phyloP scores from a whole-genome alignment of 2,113 vertebrate species.

The Pungitius pungitius region DNA sequence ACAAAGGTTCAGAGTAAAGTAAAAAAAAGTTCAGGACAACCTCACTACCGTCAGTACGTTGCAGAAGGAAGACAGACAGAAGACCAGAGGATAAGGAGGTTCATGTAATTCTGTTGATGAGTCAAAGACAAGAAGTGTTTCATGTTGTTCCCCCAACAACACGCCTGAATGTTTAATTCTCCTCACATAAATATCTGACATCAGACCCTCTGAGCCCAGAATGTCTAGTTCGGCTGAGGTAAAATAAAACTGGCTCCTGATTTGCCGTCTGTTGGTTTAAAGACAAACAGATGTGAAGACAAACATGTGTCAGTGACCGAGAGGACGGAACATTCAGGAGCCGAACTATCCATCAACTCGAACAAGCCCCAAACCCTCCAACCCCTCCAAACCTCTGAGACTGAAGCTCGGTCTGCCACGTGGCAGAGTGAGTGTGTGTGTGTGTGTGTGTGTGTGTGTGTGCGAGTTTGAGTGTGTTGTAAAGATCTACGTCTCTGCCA shows the following conservation, averaged over 20 bases:
- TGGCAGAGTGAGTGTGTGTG: not conserved
- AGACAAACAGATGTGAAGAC: conserved; percentile 5
- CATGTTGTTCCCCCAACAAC: too few species aligned
- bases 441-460: not conserved
- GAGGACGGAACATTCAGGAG: not conserved
- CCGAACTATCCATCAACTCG: conserved; percentile 11
- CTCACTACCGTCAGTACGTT: too few species aligned
- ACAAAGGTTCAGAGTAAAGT: too few species aligned
- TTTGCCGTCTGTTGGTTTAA: not conserved
- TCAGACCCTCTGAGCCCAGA: not conserved
- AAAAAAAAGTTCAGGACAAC: too few species aligned
- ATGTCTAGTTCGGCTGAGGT: not conserved
- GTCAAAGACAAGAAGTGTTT: too few species aligned
- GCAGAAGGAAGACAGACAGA: not conserved
- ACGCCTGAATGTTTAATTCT: not conserved
- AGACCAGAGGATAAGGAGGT: too few species aligned
- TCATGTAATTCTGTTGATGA: too few species aligned
- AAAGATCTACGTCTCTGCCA: conserved; percentile 10
- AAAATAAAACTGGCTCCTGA: not conserved
- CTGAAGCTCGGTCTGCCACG: not conserved
- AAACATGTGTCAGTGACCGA: not conserved
- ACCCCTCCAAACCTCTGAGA: not conserved
- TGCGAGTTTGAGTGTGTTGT: not conserved
- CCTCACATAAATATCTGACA: conserved; percentile 4
- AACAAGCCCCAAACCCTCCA: not conserved